A percentile compares a stretch with the other conserved stretches of the same genome.
Evolutionary conservation across 2,113 vertebrate genomes (phyloP).

Genomic region (Atlantisia rogersi): DNA sequence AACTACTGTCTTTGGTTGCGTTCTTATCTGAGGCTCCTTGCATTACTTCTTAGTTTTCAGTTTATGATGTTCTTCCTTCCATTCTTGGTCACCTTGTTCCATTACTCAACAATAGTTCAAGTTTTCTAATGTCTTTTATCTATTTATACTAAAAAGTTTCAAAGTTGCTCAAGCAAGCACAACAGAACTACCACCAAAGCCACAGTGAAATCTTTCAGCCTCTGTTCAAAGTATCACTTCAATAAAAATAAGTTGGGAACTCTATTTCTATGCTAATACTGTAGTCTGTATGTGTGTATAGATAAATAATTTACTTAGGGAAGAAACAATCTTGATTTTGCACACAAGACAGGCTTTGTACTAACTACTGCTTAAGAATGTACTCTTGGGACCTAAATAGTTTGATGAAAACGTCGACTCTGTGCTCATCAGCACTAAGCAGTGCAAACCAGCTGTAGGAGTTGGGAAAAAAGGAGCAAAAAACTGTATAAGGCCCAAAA

Average conservation of each 20-base stretch:
- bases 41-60: too few relatives aligned
- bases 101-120: too few relatives aligned
- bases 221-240: too few relatives aligned
- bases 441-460: neutral
- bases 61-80: too few relatives aligned
- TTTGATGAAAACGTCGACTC: neutral
- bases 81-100: too few relatives aligned
- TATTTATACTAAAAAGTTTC: too few relatives aligned
- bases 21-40: too few relatives aligned
- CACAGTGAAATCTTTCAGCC: too few relatives aligned
- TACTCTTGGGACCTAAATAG: neutral
- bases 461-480: neutral
- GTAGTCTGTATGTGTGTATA: neutral
- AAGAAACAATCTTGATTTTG: neutral
- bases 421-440: neutral
- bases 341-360: neutral
- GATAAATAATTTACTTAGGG: neutral
- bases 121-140: too few relatives aligned
- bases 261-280: neutral
- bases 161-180: too few relatives aligned
- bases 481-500: neutral
- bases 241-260: neutral
- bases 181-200: too few relatives aligned
- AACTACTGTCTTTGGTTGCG: too few relatives aligned
- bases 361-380: neutral